Evolutionary conservation across 2,888 invertebrate genomes (phyloP).

Genomic region (Blastobasis lacticolella): DNA sequence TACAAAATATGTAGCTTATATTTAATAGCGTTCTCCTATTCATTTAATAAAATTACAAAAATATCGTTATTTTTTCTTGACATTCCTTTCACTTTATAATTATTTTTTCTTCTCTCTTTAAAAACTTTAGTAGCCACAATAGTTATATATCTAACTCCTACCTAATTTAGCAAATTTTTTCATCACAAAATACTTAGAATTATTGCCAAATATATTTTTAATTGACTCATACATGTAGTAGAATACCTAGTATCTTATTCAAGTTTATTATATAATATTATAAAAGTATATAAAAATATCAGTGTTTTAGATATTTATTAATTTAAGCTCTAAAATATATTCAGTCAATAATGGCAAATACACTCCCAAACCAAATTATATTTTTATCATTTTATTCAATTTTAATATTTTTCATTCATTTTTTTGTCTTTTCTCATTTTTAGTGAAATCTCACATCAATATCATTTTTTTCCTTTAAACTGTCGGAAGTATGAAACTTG

Average conservation of each 20-base stretch:
- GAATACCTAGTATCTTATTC: conserved; percentile 26
- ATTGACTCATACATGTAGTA: conserved; percentile 30
- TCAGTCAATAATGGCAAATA: conserved; percentile 8
- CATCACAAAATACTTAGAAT: conserved; percentile 32
- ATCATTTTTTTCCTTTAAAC: too few relatives aligned
- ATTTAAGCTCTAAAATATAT: conserved; percentile 1
- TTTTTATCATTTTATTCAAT: too few relatives aligned
- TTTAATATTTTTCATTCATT: too few relatives aligned
- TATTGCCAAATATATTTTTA: conserved; percentile 48
- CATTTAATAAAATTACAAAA: conserved; percentile 9
- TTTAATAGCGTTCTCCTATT: too few relatives aligned
- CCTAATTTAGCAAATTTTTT: conserved; percentile 18
- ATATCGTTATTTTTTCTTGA: conserved; percentile 9
- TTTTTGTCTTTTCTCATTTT: too few relatives aligned
- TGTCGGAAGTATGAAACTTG: too few relatives aligned
- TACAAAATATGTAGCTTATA: too few relatives aligned
- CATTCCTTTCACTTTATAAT: conserved; percentile 11
- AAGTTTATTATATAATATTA: conserved; percentile 2
- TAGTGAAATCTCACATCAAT: too few relatives aligned
- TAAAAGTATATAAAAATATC: conserved; percentile 40
- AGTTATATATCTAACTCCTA: conserved; percentile 16
- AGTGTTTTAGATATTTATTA: conserved; percentile 8
- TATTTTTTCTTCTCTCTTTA: conserved; percentile 17
- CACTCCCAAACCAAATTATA: conserved; percentile 1
- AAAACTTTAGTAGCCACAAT: conserved; percentile 21